These are phyloP conservation scores for Gymnothorax reevesii DNA, from an alignment of 2,797 vertebrate species.

Conservation along the genomic window DNA sequence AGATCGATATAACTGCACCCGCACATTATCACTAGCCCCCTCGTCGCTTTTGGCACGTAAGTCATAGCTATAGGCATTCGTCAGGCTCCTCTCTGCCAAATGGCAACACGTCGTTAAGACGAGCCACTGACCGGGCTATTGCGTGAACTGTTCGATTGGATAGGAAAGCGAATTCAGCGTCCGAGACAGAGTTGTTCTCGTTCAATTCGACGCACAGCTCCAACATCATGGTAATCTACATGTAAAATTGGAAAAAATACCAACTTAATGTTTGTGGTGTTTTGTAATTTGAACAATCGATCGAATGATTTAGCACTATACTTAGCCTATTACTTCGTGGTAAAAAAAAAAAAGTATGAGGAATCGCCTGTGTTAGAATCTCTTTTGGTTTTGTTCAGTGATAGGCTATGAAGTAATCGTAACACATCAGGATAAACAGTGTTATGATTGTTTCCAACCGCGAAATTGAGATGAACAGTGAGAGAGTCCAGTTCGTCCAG, in stretches of 20 bases:
- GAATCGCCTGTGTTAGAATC: conserved; percentile 28
- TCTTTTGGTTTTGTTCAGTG: conserved; percentile 26
- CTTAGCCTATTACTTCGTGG: conserved; percentile 71
- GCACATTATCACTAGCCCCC: background rate
- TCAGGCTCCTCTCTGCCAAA: conserved; percentile 4
- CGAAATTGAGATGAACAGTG: background rate
- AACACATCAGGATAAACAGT: conserved; percentile 24
- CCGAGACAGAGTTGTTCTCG: background rate
- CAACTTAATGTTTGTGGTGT: conserved; percentile 38
- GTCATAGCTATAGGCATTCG: background rate
- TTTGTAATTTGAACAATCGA: conserved; percentile 32
- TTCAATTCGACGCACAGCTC: conserved; percentile 39
- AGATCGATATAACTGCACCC: background rate
- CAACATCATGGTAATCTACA: conserved; percentile 61
- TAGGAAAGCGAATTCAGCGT: background rate
- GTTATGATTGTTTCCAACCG: conserved; percentile 26
- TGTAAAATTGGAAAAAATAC: conserved; percentile 19
- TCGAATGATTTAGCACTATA: conserved; percentile 50
- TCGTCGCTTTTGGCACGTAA: background rate
- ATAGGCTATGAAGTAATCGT: conserved; percentile 29
- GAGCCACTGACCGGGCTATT: background rate
- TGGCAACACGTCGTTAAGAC: background rate
- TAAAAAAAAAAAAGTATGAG: conserved; percentile 67
- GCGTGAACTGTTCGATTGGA: background rate
- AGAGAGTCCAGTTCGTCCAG: background rate